Percentiles rank a stretch among this genome's conserved stretches.
Evolutionary conservation across 2,888 invertebrate genomes (phyloP).

Genomic region (Microctonus aethiopoides): DNA sequence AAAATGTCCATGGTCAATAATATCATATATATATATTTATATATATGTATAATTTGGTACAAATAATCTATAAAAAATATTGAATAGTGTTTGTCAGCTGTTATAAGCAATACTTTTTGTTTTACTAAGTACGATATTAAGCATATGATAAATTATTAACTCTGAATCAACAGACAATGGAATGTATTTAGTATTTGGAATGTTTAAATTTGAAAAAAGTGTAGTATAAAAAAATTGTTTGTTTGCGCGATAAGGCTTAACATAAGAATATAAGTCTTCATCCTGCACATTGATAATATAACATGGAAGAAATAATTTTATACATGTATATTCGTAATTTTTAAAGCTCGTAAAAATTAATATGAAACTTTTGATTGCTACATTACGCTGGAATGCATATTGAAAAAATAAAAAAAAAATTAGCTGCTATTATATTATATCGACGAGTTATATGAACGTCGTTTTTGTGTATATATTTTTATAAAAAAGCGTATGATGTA

Average conservation of each 20-base stretch:
- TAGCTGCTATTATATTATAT: background rate
- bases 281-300: background rate
- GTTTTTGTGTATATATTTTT: background rate
- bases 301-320: background rate
- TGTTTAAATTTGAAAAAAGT: background rate
- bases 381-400: background rate
- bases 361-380: background rate
- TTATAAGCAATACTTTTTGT: background rate
- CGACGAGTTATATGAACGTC: background rate
- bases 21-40: background rate
- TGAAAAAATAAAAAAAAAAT: background rate
- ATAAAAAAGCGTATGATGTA: background rate
- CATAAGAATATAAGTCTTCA: background rate
- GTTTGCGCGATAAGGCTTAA: background rate
- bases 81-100: background rate
- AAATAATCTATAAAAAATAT: background rate
- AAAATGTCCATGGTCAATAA: background rate
- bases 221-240: background rate
- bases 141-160: background rate
- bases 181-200: background rate
- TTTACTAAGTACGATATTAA: background rate
- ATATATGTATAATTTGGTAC: background rate
- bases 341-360: no score
- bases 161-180: background rate
- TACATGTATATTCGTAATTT: background rate